Base-by-base conservation (phyloP, 1,140 invertebrate species). In the Macrostomum lignano region DNA sequence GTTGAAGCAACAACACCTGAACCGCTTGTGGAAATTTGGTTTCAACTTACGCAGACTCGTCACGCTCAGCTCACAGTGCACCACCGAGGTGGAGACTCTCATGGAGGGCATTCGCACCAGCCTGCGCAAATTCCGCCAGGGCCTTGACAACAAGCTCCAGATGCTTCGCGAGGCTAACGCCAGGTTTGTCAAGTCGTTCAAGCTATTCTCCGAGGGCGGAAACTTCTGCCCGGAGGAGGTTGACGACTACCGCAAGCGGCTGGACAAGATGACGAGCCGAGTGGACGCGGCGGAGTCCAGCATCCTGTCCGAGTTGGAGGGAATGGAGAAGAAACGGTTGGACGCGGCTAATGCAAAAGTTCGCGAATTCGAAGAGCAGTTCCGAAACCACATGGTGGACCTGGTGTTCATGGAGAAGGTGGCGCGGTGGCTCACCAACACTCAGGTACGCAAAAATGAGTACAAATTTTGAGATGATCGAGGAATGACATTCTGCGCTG, bases 171-270 rank as follows among this genome's bases (percentile, higher is more conserved):
- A 56, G 35, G 51, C 52, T 21, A 58, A 56, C 42, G 53, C 52
- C 6, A 42, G 43, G 30, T 54, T 58, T 35, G 50, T 56, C 24
- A 51, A 52, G 35, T 53, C 51, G 19, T 58, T 58, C 40, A 55
- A 50, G 54, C 55, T 55, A 9, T 58, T 58, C 39, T 57, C 53
- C 20, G 52, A 55, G 36, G 53, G 53, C 35, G 55, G 55, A 13
- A 58, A 58, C 30, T 58, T 57, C 40, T 55, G 53, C 37, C 49
- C 52, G 1, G 51, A 54, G 34, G 55, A 58, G 40, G 51, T 58
- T 23, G 48, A 51, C 11, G 45, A 48, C n/a, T 55, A 52, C 30
- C 38, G 48, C 13, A 55, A 48, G 38, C 41, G 43, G 19, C 38
- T 58, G 15, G 53, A 57, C 29, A 54, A 55, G 29, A 48, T 51